A percentile compares a stretch with the other conserved stretches of the same genome.
Evolutionary conservation across 2,888 invertebrate genomes (phyloP).

Genomic region (Serripes groenlandicus): DNA sequence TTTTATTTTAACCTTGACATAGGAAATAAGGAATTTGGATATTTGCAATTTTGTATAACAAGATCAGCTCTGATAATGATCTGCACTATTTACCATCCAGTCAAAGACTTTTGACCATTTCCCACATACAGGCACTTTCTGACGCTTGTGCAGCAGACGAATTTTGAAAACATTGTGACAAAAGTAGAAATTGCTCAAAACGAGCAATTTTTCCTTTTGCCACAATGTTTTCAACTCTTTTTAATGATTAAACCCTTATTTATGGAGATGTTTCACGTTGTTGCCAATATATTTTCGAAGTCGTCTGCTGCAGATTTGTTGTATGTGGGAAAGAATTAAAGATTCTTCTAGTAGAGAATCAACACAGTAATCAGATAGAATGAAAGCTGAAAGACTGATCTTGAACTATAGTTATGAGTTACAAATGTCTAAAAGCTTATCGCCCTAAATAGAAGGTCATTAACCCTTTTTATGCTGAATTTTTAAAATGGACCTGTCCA

Average conservation of each 20-base stretch:
- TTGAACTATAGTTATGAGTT: neutral
- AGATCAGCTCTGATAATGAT: too few relatives aligned
- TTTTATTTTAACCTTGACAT: too few relatives aligned
- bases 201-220: constrained; percentile 10
- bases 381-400: neutral
- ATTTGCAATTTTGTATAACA: neutral
- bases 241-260: too few relatives aligned
- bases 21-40: neutral
- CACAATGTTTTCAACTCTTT: constrained; percentile 1
- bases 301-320: neutral
- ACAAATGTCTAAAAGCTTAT: too few relatives aligned
- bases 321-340: neutral
- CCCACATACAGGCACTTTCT: too few relatives aligned
- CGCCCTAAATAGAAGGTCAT: too few relatives aligned
- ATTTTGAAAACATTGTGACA: neutral
- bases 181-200: neutral
- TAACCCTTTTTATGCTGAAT: too few relatives aligned
- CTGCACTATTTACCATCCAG: too few relatives aligned
- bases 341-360: too few relatives aligned
- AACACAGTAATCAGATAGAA: neutral
- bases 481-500: too few relatives aligned
- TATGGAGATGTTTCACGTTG: neutral
- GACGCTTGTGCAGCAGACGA: too few relatives aligned
- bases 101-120: too few relatives aligned
- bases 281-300: neutral